These are phyloP conservation scores for Zaprionus capensis DNA, from an alignment of 1,140 invertebrate species.

Conservation along the genomic window DNA sequence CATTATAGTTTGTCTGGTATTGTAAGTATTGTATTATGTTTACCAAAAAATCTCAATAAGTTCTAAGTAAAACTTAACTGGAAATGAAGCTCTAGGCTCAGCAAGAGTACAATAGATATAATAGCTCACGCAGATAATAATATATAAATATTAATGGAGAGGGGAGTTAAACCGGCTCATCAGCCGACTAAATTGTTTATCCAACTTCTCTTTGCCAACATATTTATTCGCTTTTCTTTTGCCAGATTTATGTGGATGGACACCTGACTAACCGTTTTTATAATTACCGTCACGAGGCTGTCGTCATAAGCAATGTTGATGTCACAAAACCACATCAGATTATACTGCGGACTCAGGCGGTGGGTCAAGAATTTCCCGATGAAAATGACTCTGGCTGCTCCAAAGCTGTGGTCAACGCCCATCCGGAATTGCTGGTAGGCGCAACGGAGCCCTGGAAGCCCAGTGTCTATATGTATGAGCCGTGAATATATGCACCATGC, in stretches of 20 bases:
- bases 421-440: constrained; percentile 62
- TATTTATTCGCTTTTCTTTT: neutral
- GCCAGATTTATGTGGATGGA: constrained; percentile 78
- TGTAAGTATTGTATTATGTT: too few species aligned
- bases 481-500: constrained; percentile 43
- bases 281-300: constrained; percentile 67
- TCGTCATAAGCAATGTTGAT: constrained; percentile 71
- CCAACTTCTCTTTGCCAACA: neutral
- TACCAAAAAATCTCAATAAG: too few species aligned
- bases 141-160: too few species aligned
- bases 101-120: too few species aligned
- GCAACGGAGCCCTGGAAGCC: constrained; percentile 63
- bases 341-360: constrained; percentile 59
- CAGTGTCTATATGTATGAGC: constrained; percentile 72
- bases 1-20: too few species aligned
- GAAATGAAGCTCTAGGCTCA: too few species aligned
- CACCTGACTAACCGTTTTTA: constrained; percentile 75
- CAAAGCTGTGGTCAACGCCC: constrained; percentile 20
- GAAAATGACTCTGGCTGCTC: constrained; percentile 1
- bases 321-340: constrained; percentile 65
- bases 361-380: constrained; percentile 60
- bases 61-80: too few species aligned
- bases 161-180: too few species aligned
- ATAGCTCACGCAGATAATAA: too few species aligned
- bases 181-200: too few species aligned